Evolutionary conservation across 1,140 invertebrate species (phyloP), one percentile per base, ranked within the genome.

Genomic region (Drosophila bipectinata): DNA sequence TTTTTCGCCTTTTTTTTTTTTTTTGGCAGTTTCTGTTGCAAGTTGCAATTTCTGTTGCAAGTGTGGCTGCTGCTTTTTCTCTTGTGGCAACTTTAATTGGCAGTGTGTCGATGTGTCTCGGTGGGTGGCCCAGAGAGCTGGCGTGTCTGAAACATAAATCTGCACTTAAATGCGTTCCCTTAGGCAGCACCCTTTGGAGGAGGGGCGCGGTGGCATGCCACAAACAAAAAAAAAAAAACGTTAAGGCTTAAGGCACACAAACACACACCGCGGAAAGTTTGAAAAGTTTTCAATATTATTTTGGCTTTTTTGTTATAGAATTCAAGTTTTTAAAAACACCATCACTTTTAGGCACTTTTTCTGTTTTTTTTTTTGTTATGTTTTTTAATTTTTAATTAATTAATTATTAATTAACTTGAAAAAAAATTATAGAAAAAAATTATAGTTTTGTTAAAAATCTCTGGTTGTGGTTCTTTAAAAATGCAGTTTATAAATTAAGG

Each of bases 71-170:
- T 44, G 39, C 39, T 14, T 5, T 3, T 44, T 3, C 26, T 28
- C 5, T 14, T 47, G 39, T 47, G 24, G 66, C 67, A 51, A 52
- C 53, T 48, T 47, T 39, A 64, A 64, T 80, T 82, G 78, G 78
- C 79, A 77, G 73, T 77, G 51, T 24, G 9, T 63, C 56, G 59
- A 34, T 72, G 54, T 24, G 73, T 24, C 7, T 26, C 8, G 41
- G 24, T 51, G 51, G 44, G 30, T 51, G 6, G 18, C 44, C 6
- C 12, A 8, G 34, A 8, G 44, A 8, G 18, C 28, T 51, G 4
- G n/a, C 10, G 5, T 4, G 6, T 30, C 14, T 52, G 45, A 57
- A 71, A 69, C 67, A 76, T 67, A 66, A 76, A 56, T 76, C 60
- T 76, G 56, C 62, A 60, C 72, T 68, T 76, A 74, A 74, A 47